These are phyloP conservation scores for Sialis fuliginosa DNA, from an alignment of 2,888 invertebrate genomes.

Conservation along the genomic window DNA sequence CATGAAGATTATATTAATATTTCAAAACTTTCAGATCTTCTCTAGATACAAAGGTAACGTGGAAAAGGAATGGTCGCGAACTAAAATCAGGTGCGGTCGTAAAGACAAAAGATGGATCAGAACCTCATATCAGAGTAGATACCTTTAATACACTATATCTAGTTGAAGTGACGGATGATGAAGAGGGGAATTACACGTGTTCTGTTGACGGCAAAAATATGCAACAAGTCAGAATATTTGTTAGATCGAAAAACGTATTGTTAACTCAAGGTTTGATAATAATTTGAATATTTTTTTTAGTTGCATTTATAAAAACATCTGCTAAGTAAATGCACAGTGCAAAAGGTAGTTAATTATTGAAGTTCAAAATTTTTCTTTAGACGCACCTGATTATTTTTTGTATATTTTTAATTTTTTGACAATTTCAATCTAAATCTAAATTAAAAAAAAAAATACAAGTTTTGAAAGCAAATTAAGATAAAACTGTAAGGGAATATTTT, in stretches of 20 bases:
- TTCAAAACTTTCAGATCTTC: constrained; percentile 19
- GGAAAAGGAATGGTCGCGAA: constrained; percentile 32
- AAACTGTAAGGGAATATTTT: no score
- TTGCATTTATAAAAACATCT: no score
- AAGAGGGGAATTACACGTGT: constrained; percentile 54
- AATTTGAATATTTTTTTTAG: neutral
- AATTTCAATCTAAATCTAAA: no score
- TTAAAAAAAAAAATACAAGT: no score
- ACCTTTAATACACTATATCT: constrained; percentile 36
- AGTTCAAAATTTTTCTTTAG: no score
- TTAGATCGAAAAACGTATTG: constrained; percentile 30
- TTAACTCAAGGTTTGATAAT: constrained; percentile 28
- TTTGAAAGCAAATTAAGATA: no score
- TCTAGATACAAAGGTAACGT: constrained; percentile 29
- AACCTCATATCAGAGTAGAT: constrained; percentile 33
- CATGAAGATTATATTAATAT: neutral
- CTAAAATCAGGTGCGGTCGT: constrained; percentile 25
- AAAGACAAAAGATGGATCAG: constrained; percentile 13
- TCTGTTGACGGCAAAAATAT: constrained; percentile 37
- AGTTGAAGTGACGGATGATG: constrained; percentile 36
- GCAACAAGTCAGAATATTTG: constrained; percentile 30
- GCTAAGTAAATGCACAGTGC: no score
- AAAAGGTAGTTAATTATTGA: no score
- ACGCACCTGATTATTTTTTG: no score
- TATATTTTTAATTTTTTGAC: no score